Base-by-base conservation (phyloP, 2,797 vertebrate species). In the Diplodus sargus region DNA sequence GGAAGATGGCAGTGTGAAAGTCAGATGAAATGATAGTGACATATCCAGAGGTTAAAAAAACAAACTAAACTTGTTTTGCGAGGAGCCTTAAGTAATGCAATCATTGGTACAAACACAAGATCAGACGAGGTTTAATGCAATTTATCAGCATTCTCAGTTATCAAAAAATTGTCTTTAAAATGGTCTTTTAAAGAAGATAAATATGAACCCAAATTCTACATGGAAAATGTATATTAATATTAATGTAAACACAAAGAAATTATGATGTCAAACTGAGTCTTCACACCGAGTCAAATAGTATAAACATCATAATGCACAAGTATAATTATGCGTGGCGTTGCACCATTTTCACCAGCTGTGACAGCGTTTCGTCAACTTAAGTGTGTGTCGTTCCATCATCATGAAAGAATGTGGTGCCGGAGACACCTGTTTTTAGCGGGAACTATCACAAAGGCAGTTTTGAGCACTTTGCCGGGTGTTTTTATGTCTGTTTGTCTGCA, bases 1-100 rank as follows among this genome's bases (percentile, higher is more conserved):
- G 18, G 17, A 30, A 52, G 53, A 69, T 28, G 18, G 28, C 60
- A 75, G 67, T n/a, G 43, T 54, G 39, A 57, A 63, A 59, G 57
- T 2, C 13, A 57, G 48, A 57, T 25, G 20, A 70, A 28, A 59
- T 9, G 34, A 63, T 22, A 47, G 13, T 28, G 15, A 56, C 13
- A 28, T 16, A 7, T 56, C 15, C 18, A n/a, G 61, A 18, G 3
- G 49, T 10, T 13, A 51, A 28, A 56, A 28, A 16, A 70, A 52
- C 45, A 57, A 4, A 79, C 56, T 43, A 16, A 9, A 56, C 58
- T 39, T 16, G 15, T 4, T 30, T 30, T 10, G 7, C 3, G n/a
- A 56, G 51, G 34, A 69, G 5, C 18, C 16, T 15, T 3, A 49
- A 53, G 25, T 16, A 20, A 48, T 7, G 5, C 48, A 70, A 2